Base-by-base conservation (phyloP, 2,888 invertebrate species). In the Ichneumoninae sp. region DNA sequence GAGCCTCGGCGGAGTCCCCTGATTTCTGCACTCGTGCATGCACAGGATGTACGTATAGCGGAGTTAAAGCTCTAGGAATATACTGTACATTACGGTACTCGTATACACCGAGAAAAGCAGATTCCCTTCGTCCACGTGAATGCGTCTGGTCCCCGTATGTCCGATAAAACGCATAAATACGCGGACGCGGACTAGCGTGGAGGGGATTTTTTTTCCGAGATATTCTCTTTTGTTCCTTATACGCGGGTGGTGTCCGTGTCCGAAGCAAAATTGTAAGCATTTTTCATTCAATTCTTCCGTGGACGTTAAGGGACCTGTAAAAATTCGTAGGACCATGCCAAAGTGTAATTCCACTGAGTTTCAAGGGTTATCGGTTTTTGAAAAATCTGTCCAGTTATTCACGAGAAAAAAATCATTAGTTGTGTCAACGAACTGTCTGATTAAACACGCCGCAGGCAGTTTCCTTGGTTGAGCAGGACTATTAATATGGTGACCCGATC, bases 21-120 rank as follows among this genome's bases (percentile, higher is more conserved):
- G 75, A 80, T 80, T 80, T 30, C 57, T 60, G 70, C 63, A 70
- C 52, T 65, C 57, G 71, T 66, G 65, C 70, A 68, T 77, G n/a
- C 66, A 57, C 66, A 50, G n/a, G 22, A 19, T 44, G 47, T 30
- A 36, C 57, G 57, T 22, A 73, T 60, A 68, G 50, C 33, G 33
- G 63, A 74, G 19, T 33, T 33, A 63, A 63, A 75, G 65, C 63
- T 50, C 22, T 8, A 19, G 4, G 22, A 1, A 36, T 16, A 44
- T 13, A 40, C 57, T 10, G 36, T 57, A 60, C 57, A 16, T 60
- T 73, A 40, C n/a, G 6, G n/a, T 73, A 57, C 44, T 40, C 3
- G 7, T 44, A n/a, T 57, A 73, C 33, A 74, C 50, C 60, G 30
- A 47, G 13, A 33, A 50, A 40, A 30, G 63, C 30, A 33, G 63